Conservation (phyloP, 2,113 vertebrate genomes). For the Myiozetetes cayanensis region DNA sequence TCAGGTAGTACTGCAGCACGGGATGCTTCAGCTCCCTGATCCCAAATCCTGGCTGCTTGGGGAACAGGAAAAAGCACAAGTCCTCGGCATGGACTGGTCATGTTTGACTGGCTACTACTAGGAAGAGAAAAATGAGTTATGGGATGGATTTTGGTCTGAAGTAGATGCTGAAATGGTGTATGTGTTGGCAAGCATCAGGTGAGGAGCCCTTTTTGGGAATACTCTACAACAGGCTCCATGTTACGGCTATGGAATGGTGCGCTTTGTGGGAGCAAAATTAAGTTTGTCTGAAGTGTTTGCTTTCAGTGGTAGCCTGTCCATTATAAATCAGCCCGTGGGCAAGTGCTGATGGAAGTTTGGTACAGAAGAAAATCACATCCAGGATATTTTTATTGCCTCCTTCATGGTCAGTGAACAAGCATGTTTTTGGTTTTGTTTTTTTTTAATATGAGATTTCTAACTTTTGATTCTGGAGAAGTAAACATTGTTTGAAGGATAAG, state of each 20-base stretch:
- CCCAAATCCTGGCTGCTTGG: not conserved
- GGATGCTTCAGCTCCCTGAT: not conserved
- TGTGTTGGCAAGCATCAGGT: not conserved
- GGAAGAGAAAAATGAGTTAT: accelerated
- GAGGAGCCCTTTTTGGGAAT: not conserved
- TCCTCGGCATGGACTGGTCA: accelerated
- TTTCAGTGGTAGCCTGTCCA: not conserved
- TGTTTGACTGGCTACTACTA: not conserved
- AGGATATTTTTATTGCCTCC: not conserved
- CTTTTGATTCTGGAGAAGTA: not conserved
- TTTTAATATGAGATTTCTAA: accelerated
- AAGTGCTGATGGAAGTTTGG: not conserved
- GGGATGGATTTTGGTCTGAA: not conserved
- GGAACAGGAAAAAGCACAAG: not conserved
- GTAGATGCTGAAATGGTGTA: not conserved
- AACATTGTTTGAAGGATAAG: not conserved
- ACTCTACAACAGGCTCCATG: accelerated
- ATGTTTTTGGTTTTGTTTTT: accelerated
- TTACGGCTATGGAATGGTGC: accelerated
- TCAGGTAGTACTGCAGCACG: accelerated
- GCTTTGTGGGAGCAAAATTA: not conserved
- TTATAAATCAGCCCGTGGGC: not conserved
- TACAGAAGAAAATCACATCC: not conserved
- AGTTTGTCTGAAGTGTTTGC: not conserved
- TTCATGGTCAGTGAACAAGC: not conserved